Evolutionary conservation across 2,797 vertebrate genomes (phyloP).

Genomic region (Tympanoctomys barrerae): DNA sequence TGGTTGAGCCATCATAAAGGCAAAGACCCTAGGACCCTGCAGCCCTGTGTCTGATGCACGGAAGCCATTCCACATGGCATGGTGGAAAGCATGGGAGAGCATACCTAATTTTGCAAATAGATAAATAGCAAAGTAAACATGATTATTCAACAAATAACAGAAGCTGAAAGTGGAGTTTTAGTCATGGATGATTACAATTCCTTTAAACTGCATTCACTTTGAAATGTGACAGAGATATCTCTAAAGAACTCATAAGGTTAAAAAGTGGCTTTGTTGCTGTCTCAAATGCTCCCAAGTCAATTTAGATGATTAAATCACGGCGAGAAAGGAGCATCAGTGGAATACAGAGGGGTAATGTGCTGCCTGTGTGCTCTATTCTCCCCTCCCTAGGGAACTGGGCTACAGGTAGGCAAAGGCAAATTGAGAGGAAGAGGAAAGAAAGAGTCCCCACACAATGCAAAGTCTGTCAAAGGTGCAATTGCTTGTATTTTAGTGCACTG

Average conservation of each 20-base stretch:
- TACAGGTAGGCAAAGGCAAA: not conserved
- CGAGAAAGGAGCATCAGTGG: not conserved
- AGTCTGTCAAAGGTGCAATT: not conserved
- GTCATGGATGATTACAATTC: not conserved
- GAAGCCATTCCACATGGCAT: not conserved
- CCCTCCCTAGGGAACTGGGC: not conserved
- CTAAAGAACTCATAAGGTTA: not conserved
- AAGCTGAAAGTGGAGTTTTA: not conserved
- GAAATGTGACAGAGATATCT: constrained; percentile 16
- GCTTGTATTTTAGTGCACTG: not conserved
- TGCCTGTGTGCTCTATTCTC: not conserved
- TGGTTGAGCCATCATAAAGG: not conserved
- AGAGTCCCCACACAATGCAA: not conserved
- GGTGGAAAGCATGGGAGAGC: not conserved
- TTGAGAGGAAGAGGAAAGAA: not conserved
- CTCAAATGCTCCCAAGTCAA: not conserved
- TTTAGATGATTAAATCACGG: not conserved
- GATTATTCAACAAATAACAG: constrained; percentile 40
- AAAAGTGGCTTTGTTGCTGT: not conserved
- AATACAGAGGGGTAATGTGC: too few relatives aligned
- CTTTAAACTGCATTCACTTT: not conserved
- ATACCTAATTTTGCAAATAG: not conserved
- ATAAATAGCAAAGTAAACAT: constrained; percentile 3
- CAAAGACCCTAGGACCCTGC: not conserved
- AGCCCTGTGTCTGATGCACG: not conserved